phyloP scores from a whole-genome alignment of 2,888 invertebrate genomes.

The Agrochola circellaris region DNA sequence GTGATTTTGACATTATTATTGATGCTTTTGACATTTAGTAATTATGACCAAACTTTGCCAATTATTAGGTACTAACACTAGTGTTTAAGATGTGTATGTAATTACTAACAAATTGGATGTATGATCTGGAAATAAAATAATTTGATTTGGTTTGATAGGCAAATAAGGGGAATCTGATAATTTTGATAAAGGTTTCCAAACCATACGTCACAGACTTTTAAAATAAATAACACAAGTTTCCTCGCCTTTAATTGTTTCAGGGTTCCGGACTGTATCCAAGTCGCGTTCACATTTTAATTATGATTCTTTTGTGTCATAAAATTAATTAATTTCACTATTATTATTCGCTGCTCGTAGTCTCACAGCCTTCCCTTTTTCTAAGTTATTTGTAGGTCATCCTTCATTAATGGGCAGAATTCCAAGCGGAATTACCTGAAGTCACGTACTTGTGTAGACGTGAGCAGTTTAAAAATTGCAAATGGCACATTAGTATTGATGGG shows the following conservation, averaged over 20 bases:
- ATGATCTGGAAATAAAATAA: too few relatives aligned
- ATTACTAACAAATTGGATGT: too few relatives aligned
- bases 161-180: not conserved
- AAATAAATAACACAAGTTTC: not conserved
- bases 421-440: conserved; percentile 63
- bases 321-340: conserved; percentile 50
- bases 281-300: conserved; percentile 48
- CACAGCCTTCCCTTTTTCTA: conserved; percentile 61
- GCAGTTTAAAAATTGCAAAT: conserved; percentile 52
- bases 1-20: too few relatives aligned
- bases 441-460: conserved; percentile 57
- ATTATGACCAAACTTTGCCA: too few relatives aligned
- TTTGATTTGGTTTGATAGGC: too few relatives aligned
- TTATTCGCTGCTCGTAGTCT: conserved; percentile 52
- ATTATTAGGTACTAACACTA: too few relatives aligned
- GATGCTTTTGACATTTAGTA: too few relatives aligned
- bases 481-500: conserved; percentile 28
- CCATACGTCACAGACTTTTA: not conserved
- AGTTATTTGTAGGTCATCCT: conserved; percentile 64
- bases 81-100: too few relatives aligned
- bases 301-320: conserved; percentile 40
- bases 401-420: conserved; percentile 65
- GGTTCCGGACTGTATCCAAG: conserved; percentile 13
- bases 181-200: not conserved
- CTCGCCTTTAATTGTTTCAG: not conserved